These are phyloP conservation scores for Pseudoips prasinana DNA, from an alignment of 2,888 invertebrate genomes.

Conservation along the genomic window DNA sequence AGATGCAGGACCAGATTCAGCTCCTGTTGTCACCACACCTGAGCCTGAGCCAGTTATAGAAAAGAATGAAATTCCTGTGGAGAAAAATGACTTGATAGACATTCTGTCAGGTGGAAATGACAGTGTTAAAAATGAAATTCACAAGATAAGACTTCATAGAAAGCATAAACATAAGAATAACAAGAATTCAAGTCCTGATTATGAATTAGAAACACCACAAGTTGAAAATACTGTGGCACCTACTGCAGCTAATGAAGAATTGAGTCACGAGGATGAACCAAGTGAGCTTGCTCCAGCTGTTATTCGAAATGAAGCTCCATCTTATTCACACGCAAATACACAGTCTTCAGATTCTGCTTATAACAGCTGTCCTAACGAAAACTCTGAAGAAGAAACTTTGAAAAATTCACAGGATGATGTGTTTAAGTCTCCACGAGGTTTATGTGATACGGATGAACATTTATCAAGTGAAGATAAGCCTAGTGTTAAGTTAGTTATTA, in stretches of 20 bases:
- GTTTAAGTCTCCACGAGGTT: slow-evolving; percentile 68
- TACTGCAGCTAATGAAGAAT: slow-evolving; percentile 32
- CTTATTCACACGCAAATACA: slow-evolving; percentile 51
- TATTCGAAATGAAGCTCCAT: slow-evolving; percentile 51
- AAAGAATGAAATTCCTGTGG: slow-evolving; percentile 48
- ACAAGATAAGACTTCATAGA: slow-evolving; percentile 54
- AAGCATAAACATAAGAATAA: slow-evolving; percentile 59
- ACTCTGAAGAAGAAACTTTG: slow-evolving; percentile 63
- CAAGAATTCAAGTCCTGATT: slow-evolving; percentile 57
- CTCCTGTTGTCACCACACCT: slow-evolving; percentile 34
- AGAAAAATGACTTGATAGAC: slow-evolving; percentile 61
- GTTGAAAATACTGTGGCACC: slow-evolving; percentile 30
- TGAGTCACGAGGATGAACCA: slow-evolving; percentile 39
- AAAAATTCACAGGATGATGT: slow-evolving; percentile 66
- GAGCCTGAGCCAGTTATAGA: slow-evolving; percentile 45
- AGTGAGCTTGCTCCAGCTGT: slow-evolving; percentile 38
- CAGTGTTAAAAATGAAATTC: slow-evolving; percentile 45
- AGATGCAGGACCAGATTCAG: slow-evolving; percentile 45
- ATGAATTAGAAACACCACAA: slow-evolving; percentile 31
- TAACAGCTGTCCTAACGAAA: slow-evolving; percentile 73
- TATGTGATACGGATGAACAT: slow-evolving; percentile 59
- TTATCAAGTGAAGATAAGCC: slow-evolving; percentile 70
- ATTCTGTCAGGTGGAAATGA: slow-evolving; percentile 58
- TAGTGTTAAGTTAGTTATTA: slow-evolving; percentile 86
- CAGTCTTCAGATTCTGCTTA: slow-evolving; percentile 72